phyloP scores from a whole-genome alignment of 2,797 vertebrate genomes.

The Intellagama lesueurii region DNA sequence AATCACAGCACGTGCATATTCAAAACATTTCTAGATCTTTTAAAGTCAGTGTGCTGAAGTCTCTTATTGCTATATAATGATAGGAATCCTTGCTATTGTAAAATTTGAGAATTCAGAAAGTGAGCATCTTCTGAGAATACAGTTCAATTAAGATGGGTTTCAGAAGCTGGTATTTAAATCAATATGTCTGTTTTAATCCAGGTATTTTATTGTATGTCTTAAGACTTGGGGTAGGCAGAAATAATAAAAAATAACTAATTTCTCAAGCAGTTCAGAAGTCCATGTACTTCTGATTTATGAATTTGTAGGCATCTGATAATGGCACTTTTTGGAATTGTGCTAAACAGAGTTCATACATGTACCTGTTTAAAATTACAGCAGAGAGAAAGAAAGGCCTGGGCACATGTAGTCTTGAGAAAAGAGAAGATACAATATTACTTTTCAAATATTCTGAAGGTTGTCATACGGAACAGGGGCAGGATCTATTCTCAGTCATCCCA shows the following conservation, averaged over 20 bases:
- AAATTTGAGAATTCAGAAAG: neutral
- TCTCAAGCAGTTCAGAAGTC: neutral
- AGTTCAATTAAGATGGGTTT: neutral
- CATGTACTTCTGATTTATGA: neutral
- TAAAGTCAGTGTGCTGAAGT: neutral
- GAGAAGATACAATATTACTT: too few relatives aligned
- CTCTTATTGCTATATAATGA: neutral
- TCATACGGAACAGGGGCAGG: too few relatives aligned
- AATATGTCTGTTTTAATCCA: neutral
- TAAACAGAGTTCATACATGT: neutral
- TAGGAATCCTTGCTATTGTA: neutral
- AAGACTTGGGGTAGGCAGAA: neutral
- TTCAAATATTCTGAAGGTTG: too few relatives aligned
- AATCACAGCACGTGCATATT: neutral
- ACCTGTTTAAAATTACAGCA: neutral
- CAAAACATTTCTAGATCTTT: neutral
- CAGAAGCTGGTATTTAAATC: neutral
- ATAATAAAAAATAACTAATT: neutral
- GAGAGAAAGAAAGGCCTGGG: rapidly evolving
- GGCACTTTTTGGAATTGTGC: neutral
- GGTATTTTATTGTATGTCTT: neutral
- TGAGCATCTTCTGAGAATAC: neutral
- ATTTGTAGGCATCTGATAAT: neutral
- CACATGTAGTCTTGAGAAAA: too few relatives aligned
- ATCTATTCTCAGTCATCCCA: too few relatives aligned